phyloP scores from a whole-genome alignment of 2,797 vertebrate genomes.

The Delichon dasypus region DNA sequence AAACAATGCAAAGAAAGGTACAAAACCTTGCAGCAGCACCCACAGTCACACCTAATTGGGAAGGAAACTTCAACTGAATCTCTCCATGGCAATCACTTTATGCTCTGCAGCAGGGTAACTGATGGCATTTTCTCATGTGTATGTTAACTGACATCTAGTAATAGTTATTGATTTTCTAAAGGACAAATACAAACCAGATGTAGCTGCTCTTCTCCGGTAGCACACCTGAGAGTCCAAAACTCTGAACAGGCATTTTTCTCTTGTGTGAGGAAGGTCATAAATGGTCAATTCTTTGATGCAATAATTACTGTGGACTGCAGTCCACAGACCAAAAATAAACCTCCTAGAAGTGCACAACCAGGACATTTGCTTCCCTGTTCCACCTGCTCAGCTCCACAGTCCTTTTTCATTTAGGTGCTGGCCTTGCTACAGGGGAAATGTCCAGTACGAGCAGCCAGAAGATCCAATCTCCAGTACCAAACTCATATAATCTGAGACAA shows the following conservation, averaged over 20 bases:
- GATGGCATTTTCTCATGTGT: neutral
- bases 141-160: neutral
- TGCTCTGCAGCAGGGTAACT: neutral
- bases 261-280: neutral
- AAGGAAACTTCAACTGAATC: neutral
- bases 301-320: neutral
- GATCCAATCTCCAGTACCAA: neutral
- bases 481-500: fast-evolving
- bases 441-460: neutral
- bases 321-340: neutral
- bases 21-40: neutral
- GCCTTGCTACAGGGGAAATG: neutral
- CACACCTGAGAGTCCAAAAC: neutral
- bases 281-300: neutral
- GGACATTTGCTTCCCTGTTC: neutral
- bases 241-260: neutral
- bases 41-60: neutral
- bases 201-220: neutral
- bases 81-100: neutral
- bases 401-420: neutral
- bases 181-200: neutral
- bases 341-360: neutral
- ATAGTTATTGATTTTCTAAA: neutral
- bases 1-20: neutral
- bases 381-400: neutral